These are phyloP conservation scores for Acomys russatus DNA, from an alignment of 2,797 vertebrate species.

Conservation along the genomic window DNA sequence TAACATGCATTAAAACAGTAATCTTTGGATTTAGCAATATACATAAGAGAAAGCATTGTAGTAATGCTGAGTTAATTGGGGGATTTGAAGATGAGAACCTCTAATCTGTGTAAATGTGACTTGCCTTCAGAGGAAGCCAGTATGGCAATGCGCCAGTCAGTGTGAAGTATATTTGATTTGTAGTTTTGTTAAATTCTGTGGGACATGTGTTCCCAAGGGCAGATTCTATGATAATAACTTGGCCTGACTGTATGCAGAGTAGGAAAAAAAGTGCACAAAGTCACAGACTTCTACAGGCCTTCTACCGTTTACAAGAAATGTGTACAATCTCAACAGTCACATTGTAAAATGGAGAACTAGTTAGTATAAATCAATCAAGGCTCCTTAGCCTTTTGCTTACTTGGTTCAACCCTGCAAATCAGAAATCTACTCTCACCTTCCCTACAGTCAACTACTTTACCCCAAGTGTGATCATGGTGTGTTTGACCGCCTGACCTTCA, in stretches of 20 bases:
- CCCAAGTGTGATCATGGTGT: too few species aligned
- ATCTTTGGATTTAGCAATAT: background rate
- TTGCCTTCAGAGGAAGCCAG: background rate
- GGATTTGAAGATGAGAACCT: background rate
- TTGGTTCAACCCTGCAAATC: too few species aligned
- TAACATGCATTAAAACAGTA: background rate
- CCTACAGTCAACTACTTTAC: background rate
- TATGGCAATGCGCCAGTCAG: background rate
- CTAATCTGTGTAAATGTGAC: background rate
- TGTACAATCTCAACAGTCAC: background rate
- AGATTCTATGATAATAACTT: background rate
- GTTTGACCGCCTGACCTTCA: background rate
- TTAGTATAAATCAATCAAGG: too few species aligned
- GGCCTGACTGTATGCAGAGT: accelerated
- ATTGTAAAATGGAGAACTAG: background rate
- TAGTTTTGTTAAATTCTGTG: background rate
- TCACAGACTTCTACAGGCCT: background rate
- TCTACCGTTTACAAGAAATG: background rate
- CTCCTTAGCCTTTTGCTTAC: background rate
- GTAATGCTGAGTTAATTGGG: constrained; percentile 39
- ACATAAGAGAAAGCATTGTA: background rate
- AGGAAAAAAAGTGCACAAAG: background rate
- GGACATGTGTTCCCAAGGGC: background rate
- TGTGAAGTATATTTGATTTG: too few species aligned
- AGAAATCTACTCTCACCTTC: background rate